Base-by-base conservation (phyloP, 1,140 invertebrate genomes). In the Formica selysi region DNA sequence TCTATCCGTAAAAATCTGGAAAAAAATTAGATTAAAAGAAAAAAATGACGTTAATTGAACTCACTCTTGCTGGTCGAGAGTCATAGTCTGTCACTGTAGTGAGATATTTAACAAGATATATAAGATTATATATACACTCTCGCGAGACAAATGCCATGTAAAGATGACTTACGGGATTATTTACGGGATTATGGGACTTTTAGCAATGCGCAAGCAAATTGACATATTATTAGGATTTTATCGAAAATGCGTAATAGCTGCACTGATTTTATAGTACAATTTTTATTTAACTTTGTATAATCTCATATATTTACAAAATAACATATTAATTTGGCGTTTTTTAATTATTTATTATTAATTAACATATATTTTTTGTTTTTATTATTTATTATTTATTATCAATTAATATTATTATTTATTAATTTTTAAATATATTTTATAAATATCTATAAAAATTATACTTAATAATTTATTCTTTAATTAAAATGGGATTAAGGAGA, bases 41-140 rank as follows among this genome's bases (percentile, higher is more conserved):
- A 54, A 44, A 51, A 36, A 67, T 76, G 59, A 80, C 2, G 22
- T 64, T 70, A 86, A 57, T 73, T 76, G 70, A 89, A 84, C 41
- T 90, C 81, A 65, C 91, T 93, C 92, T 93, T 91, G 92, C 92
- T 85, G 92, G 92, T 54, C 93, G 81, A 92, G 93, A 93, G 92
- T 91, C 54, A 64, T 86, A 88, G 67, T 73, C 64, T 84, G 68
- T 86, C 73, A 73, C 76, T 32, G 73, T 87, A 89, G 80, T 41
- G 29, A 10, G 13, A 68, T 86, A 59, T 76, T 68, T 74, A 61
- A 87, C 80, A 85, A 79, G 26, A 67, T 57, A 67, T 76, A 73
- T 61, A 51, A 44, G 32, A 79, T 2, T 80, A 51, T 81, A 80
- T 62, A 67, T 62, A 65, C 13, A 85, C 51, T 29, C 36, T 71